Evolutionary conservation across 2,888 invertebrate species (phyloP).

Genomic region (Ptychoptera contaminata): DNA sequence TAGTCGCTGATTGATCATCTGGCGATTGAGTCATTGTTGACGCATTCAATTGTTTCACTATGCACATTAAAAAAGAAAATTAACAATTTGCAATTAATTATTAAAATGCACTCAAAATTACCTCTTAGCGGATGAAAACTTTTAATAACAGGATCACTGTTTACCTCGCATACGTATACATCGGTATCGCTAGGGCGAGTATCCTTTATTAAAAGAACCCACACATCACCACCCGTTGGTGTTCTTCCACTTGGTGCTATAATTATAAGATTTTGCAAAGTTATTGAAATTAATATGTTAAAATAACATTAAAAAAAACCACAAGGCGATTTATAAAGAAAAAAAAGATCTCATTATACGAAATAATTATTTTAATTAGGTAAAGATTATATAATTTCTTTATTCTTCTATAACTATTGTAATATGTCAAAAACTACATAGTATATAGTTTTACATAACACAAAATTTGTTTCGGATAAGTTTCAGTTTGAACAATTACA

Average conservation of each 20-base stretch:
- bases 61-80: background rate
- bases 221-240: constrained; percentile 58
- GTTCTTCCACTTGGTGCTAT: constrained; percentile 24
- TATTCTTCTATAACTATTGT: no score
- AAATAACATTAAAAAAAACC: no score
- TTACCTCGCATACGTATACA: constrained; percentile 68
- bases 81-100: background rate
- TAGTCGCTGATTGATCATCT: constrained; percentile 8
- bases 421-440: no score
- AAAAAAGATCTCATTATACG: no score
- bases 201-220: constrained; percentile 64
- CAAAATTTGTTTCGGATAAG: no score
- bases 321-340: no score
- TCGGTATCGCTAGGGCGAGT: constrained; percentile 57
- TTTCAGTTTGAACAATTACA: no score
- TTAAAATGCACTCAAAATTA: constrained; percentile 17
- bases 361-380: no score
- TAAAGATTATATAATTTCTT: no score
- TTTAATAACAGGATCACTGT: constrained; percentile 59
- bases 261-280: no score
- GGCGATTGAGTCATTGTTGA: constrained; percentile 6
- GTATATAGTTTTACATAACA: no score
- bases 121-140: constrained; percentile 68
- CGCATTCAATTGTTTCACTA: background rate
- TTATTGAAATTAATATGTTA: no score